These are phyloP conservation scores for Hydrotaea diabolus DNA, from an alignment of 2,888 invertebrate genomes.

Conservation along the genomic window DNA sequence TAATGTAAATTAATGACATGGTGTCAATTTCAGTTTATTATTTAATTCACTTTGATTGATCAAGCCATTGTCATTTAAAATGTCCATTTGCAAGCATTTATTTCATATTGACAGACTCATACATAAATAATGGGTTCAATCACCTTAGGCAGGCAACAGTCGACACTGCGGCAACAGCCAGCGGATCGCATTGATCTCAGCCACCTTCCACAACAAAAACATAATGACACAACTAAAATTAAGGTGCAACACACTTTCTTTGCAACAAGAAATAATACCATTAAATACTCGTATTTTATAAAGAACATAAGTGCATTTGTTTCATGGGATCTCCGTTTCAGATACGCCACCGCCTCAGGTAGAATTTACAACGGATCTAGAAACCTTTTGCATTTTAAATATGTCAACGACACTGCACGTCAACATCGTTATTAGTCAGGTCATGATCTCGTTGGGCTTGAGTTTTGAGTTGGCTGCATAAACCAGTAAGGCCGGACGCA, in stretches of 20 bases:
- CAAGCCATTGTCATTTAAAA: no score
- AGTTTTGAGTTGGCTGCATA: not conserved
- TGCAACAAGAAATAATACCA: no score
- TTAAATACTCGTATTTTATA: no score
- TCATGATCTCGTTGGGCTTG: not conserved
- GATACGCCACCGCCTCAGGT: not conserved
- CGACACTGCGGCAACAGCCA: not conserved
- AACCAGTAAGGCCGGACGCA: not conserved
- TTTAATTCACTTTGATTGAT: no score
- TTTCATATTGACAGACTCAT: not conserved
- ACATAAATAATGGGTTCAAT: constrained; percentile 23
- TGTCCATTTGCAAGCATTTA: not conserved
- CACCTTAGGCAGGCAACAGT: constrained; percentile 20
- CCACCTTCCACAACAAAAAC: not conserved
- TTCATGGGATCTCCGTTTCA: not conserved
- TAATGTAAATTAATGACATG: no score
- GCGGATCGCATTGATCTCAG: not conserved
- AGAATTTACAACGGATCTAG: not conserved
- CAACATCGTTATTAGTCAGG: not conserved
- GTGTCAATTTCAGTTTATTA: no score
- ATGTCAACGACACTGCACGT: no score
- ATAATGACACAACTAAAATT: no score
- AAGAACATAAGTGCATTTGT: no score
- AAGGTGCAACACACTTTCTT: no score
- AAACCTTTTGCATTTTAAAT: not conserved